Evolutionary conservation across 2,113 vertebrate genomes (phyloP), one percentile per base, ranked within the genome.

Genomic region (Pygoscelis adeliae): DNA sequence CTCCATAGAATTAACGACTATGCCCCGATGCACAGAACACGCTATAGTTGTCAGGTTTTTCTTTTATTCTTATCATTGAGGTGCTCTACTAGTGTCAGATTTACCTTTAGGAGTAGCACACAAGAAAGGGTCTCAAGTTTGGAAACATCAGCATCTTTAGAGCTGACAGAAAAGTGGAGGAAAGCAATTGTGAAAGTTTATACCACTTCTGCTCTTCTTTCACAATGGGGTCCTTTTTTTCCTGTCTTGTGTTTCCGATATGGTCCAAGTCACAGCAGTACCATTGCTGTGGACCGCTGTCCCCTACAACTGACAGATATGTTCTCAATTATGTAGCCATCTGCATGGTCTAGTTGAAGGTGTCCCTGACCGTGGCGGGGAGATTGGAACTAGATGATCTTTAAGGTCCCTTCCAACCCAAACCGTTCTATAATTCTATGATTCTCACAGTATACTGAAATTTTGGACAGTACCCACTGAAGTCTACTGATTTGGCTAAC

Each of bases 1-100:
- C 36, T 69, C 66, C 70, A 67, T 40, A 70, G 84, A 96, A 88
- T 76, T 93, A 93, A 91, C 73, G 74, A 77, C 82, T 95, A 38
- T 61, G 71, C 49, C 59, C 67, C 62, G 62, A 77, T 78, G 91
- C 46, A 50, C 49, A 80, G 34, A 69, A 8, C 80, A 58, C 32
- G 53, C 62, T 69, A 49, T 0, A 83, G 58, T 30, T 95, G 78
- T 90, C 93, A 95, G 62, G 58, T 29, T 66, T 8, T 71, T 50
- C 84, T 95, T 95, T 95, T 89, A 55, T 93, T 90, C 40, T 79
- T 58, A 58, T n/a, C 42, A 34, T 20, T 71, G 59, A 74, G 0
- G 67, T 66, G 62, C 63, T 77, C 66, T 83, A 69, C 73, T 93
- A 91, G n/a, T 42, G 74, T 83, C 71, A 88, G 62, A 70, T 58